Base-by-base conservation (phyloP, 37 sponge, comb jelly and placozoan genomes). In the Halisarca cf. caerulea region DNA sequence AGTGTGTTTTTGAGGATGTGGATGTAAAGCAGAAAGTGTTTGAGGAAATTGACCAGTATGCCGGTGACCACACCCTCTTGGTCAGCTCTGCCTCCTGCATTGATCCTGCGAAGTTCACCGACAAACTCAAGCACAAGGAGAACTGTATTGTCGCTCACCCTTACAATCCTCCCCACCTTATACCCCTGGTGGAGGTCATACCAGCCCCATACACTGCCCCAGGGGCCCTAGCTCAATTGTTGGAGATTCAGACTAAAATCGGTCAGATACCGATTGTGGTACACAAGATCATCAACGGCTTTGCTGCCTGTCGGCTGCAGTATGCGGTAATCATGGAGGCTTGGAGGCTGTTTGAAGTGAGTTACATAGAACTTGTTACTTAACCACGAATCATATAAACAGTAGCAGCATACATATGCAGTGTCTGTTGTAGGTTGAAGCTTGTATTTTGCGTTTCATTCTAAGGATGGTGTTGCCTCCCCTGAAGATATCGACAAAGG, bases 321-420 rank as follows among this genome's bases (percentile, higher is more conserved):
- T 98, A 98, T 86, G 98, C 98, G 15, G 78, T 98, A 27, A 91
- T 95, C 42, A 95, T 95, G 98, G 98, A 98, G 58, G 91, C 87
- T 17, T 98, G 98, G 98, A 75, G 98, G 27, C 87, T 98, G 21
- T 94, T 96, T 24, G 91, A 96, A 89, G 95, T 94, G 54, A 20
- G 5, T 18, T 24, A 33, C 9, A 6, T 38, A 38, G 24, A 74
- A 17, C 17, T n/a, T n/a, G n/a, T n/a, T n/a, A n/a, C n/a, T n/a
- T n/a, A n/a, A n/a, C n/a, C n/a, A n/a, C n/a, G n/a, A n/a, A n/a
- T n/a, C n/a, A n/a, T n/a, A n/a, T n/a, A n/a, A n/a, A n/a, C n/a
- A n/a, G n/a, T n/a, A n/a, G n/a, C n/a, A n/a, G n/a, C n/a, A n/a
- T n/a, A n/a, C n/a, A n/a, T n/a, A n/a, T n/a, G n/a, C n/a, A n/a